A percentile compares a stretch with the other conserved stretches of the same genome.
Conservation (phyloP, 2,888 invertebrate species). For the Lissonota sp. region DNA sequence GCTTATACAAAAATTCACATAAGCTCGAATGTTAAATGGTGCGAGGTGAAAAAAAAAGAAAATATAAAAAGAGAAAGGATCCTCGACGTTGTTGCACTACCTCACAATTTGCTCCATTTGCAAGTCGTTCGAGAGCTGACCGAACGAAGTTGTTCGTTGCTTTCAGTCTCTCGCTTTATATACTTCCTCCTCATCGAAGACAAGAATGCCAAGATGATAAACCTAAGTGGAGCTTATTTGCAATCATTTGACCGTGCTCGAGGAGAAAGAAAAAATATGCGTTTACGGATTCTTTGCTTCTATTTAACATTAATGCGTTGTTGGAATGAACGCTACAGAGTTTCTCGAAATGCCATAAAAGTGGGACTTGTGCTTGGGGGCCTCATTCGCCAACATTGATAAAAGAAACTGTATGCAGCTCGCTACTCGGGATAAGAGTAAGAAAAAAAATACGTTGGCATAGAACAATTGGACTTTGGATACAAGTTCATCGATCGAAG, state of each 20-base stretch:
- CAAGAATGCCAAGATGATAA: slow-evolving; percentile 21
- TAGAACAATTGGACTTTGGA: no score
- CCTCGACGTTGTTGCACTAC: background rate
- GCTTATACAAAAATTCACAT: no score
- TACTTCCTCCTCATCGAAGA: background rate
- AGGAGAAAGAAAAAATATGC: slow-evolving; percentile 6
- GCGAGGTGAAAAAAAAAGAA: background rate
- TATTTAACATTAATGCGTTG: slow-evolving; percentile 14
- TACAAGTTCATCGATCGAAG: no score
- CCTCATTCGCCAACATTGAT: background rate
- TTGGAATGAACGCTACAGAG: background rate
- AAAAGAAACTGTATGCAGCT: slow-evolving; percentile 11
- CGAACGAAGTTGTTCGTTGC: background rate
- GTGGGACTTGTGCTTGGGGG: slow-evolving; percentile 10
- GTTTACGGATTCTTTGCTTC: slow-evolving; percentile 5
- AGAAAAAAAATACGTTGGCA: no score
- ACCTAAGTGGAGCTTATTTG: slow-evolving; percentile 33
- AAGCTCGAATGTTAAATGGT: no score
- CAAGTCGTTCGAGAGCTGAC: background rate
- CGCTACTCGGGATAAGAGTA: no score
- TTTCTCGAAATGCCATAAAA: slow-evolving; percentile 35
- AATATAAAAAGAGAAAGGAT: background rate
- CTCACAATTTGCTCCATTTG: slow-evolving; percentile 7
- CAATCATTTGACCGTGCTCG: slow-evolving; percentile 28
- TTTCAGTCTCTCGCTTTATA: background rate